Base-by-base conservation (phyloP, 2,888 invertebrate species). In the Nomada fucata region DNA sequence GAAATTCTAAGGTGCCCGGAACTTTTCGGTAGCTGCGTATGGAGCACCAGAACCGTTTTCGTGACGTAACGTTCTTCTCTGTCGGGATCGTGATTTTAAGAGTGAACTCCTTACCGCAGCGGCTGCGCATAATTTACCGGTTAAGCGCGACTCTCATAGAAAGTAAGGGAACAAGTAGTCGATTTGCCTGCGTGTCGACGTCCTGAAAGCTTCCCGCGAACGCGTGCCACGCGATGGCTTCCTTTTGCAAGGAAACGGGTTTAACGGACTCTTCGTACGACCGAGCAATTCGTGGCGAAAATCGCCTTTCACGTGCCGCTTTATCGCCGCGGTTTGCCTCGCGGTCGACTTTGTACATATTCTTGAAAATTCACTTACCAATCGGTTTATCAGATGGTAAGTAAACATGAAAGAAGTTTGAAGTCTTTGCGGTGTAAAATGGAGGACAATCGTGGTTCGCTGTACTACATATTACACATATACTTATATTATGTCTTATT, bases 101-200 rank as follows among this genome's bases (percentile, higher is more conserved):
- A 26, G 44, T 13, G 23, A 44, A 9, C 44, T 59, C 20, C 47
- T 57, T 64, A 63, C 52, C 23, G 61, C 23, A 29, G 23, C 36
- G 15, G 61, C 64, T 71, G 23, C 57, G 74, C 74, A 79, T 74
- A 76, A 86, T 86, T 86, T 86, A 86, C 81, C 71, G 77, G 78
- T 81, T 83, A 86, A 76, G 52, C 86, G 60, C 68, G 74, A 68
- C 44, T 70, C 75, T 75, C 65, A 64, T 85, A 83, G 86, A 85
- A 86, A 84, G 84, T 79, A 72, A 75, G 67, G 75, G 75, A 71
- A 44, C 72, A 53, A 60, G 70, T 70, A 71, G 71, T 75, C 75
- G 69, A 82, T 82, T 82, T 75, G 79, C 80, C 74, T 61, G 65
- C 72, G 79, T 67, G 79, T 70, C 74, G 79, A 72, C 67, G 77